phyloP scores from a whole-genome alignment of 1,140 invertebrate species.

The Berghia stephanieae region DNA sequence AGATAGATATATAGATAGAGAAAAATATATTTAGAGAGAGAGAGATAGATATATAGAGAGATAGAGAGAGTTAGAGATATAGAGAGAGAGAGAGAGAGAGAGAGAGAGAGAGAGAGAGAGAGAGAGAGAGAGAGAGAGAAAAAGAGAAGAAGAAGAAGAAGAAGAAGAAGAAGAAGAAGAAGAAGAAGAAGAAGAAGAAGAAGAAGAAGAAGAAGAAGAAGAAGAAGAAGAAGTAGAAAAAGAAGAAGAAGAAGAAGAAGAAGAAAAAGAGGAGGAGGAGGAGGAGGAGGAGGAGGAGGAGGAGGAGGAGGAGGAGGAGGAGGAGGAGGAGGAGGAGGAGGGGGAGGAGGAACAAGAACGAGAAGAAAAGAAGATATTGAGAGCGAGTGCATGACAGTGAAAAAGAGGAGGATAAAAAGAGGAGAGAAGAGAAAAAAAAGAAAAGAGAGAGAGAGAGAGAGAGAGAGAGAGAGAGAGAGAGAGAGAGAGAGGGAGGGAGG shows the following conservation, averaged over 20 bases:
- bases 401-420: background rate
- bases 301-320: background rate
- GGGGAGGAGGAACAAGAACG: background rate
- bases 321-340: no score
- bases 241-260: constrained; percentile 4
- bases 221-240: constrained; percentile 53
- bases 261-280: background rate
- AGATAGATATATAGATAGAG: background rate
- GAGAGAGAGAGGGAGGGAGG: background rate
- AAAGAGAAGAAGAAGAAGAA: constrained; percentile 44
- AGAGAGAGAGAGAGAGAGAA: constrained; percentile 38
- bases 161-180: constrained; percentile 49
- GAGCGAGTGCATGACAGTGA: background rate
- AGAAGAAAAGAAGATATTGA: background rate
- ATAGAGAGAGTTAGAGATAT: background rate
- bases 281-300: background rate
- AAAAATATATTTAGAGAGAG: background rate
- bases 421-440: background rate
- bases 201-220: constrained; percentile 55
- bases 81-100: background rate
- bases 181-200: constrained; percentile 55
- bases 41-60: background rate
- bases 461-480: background rate
- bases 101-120: background rate
- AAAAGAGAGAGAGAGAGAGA: background rate